Evolutionary conservation across 2,797 vertebrate species (phyloP).

Genomic region (Sebastes trivittatus): DNA sequence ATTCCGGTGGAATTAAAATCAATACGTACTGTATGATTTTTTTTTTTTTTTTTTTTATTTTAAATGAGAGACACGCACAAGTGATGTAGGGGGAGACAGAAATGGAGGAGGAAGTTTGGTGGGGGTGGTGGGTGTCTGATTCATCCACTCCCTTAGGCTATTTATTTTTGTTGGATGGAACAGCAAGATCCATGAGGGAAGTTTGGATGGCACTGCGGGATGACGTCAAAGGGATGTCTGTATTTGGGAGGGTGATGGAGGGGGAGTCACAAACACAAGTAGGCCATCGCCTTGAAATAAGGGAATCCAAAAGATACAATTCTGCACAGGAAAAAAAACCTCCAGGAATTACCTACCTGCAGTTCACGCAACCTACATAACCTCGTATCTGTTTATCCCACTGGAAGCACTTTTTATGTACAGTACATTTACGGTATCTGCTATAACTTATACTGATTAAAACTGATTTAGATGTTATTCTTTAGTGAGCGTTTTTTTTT

Average conservation of each 20-base stretch:
- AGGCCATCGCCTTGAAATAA: conserved; percentile 30
- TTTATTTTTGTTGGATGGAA: conserved; percentile 68
- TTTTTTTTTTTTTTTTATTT: neutral
- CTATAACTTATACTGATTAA: neutral
- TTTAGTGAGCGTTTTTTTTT: neutral
- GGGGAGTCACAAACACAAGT: conserved; percentile 44
- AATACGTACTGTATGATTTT: neutral
- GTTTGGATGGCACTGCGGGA: conserved; percentile 32
- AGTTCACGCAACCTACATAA: neutral
- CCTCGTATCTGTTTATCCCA: neutral
- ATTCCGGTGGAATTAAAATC: neutral
- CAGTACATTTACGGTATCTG: neutral
- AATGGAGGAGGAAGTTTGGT: neutral
- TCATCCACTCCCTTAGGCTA: conserved; percentile 64
- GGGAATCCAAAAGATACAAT: neutral
- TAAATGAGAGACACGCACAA: neutral
- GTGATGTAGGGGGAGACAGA: neutral
- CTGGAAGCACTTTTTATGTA: neutral
- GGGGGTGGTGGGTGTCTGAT: conserved; percentile 46
- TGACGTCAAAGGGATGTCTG: conserved; percentile 43
- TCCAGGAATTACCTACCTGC: conserved; percentile 15
- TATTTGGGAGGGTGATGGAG: conserved; percentile 30
- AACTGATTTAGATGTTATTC: neutral
- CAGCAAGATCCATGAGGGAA: conserved; percentile 48
- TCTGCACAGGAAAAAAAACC: neutral